Conservation (phyloP, 2,888 invertebrate species). For the Pseudeuparius sepicola region DNA sequence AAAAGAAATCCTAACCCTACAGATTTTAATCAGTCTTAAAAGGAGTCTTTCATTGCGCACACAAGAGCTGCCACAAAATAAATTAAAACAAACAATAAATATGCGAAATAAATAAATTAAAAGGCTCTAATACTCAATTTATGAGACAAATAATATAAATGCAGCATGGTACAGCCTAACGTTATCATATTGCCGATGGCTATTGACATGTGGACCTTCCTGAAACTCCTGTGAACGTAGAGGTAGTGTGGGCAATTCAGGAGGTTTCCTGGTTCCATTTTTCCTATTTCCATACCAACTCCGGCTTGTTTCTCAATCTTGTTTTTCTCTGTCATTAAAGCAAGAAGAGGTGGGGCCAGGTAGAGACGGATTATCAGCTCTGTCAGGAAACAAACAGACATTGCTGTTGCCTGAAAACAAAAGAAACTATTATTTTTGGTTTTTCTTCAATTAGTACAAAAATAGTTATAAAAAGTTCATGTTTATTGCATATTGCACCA, state of each 20-base stretch:
- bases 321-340: conserved; percentile 63
- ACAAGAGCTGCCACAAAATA: no score
- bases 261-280: conserved; percentile 58
- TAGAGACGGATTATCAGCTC: conserved; percentile 70
- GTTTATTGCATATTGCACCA: no score
- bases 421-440: conserved; percentile 19
- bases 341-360: conserved; percentile 63
- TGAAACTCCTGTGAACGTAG: conserved; percentile 62
- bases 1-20: no score
- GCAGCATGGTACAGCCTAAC: conserved; percentile 56
- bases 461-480: no score
- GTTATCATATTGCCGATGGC: conserved; percentile 71
- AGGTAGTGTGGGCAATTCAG: conserved; percentile 72
- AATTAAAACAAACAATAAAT: neutral
- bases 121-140: conserved; percentile 23
- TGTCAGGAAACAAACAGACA: conserved; percentile 58
- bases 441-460: no score
- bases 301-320: conserved; percentile 66
- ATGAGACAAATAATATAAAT: conserved; percentile 51
- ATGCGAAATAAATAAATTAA: conserved; percentile 8
- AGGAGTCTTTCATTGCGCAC: no score
- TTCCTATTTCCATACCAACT: conserved; percentile 69
- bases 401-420: conserved; percentile 51
- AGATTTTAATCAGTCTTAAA: no score
- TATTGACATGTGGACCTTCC: conserved; percentile 65